Evolutionary conservation across 2,888 invertebrate genomes (phyloP), one percentile per base, ranked within the genome.

Genomic region (Lacanobia oleracea): DNA sequence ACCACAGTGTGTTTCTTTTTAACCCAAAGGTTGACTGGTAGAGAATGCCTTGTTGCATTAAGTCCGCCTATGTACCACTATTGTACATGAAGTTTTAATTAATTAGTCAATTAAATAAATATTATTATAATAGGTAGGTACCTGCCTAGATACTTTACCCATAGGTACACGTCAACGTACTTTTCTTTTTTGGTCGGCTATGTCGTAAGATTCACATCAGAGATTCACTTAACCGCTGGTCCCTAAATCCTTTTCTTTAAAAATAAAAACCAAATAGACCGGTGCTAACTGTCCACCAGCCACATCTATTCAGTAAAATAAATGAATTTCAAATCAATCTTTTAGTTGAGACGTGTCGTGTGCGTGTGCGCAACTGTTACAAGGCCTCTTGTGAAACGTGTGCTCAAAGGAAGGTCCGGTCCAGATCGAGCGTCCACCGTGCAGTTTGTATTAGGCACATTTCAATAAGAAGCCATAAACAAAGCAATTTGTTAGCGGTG

Each of bases 391-490:
- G 51, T 62, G 63, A 72, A 65, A 67, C 53, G 56, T 73, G 51
- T 69, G 66, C 57, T 60, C 56, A 70, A 61, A 63, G 59, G 72
- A 67, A 80, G 79, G 81, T 82, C 70, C 79, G 74, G 79, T 79
- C 74, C 45, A 81, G 73, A 72, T 82, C 27, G 60, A 73, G 66
- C 64, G 67, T 62, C 70, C 51, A 79, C 72, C 70, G 74, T 69
- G 80, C 78, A 79, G 76, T 83, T 78, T 83, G 81, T 80, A 84
- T 82, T 85, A 84, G 84, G 82, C 83, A 89, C 88, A 89, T 88
- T 91, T 91, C 84, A 89, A 89, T 90, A 89, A 89, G 86, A 83
- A 85, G 85, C 81, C 86, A 91, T 92, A 91, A 92, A 92, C 91
- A 91, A 90, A 91, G 88, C 88, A 92, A 92, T 92, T 91, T 88